Conservation (phyloP, 2,113 vertebrate genomes). For the Thinocorus orbignyianus region DNA sequence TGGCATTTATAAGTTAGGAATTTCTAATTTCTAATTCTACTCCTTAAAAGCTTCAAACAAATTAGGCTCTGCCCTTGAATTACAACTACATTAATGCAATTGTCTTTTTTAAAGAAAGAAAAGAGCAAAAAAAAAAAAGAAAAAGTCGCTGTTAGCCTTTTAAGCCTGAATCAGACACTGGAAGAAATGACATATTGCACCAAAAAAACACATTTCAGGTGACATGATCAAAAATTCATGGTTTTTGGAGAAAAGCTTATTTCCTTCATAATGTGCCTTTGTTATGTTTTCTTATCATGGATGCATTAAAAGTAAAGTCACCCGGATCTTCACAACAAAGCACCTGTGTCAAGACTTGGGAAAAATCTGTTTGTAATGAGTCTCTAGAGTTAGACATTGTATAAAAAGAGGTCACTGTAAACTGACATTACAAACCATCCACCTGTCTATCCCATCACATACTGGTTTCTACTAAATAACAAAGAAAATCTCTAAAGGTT, state of each 20-base stretch:
- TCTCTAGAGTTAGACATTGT: neutral
- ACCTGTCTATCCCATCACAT: neutral
- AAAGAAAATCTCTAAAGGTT: neutral
- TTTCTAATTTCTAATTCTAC: neutral
- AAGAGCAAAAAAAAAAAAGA: neutral
- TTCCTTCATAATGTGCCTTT: neutral
- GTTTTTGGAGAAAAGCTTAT: neutral
- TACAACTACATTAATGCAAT: neutral
- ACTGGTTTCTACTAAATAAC: neutral
- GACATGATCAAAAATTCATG: neutral
- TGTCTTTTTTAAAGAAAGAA: neutral
- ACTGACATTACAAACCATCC: conserved; percentile 15
- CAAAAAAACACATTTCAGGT: neutral
- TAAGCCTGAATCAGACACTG: neutral
- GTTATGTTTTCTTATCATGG: neutral
- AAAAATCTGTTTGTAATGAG: conserved; percentile 24
- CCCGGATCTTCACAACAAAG: neutral
- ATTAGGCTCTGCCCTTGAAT: neutral
- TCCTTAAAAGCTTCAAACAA: neutral
- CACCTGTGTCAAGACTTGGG: neutral
- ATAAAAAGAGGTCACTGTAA: neutral
- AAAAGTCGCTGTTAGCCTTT: neutral
- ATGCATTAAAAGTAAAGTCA: neutral
- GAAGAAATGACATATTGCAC: neutral
- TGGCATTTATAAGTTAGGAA: neutral